Evolutionary conservation across 2,888 invertebrate genomes (phyloP).

Genomic region (Galerucella pusilla): DNA sequence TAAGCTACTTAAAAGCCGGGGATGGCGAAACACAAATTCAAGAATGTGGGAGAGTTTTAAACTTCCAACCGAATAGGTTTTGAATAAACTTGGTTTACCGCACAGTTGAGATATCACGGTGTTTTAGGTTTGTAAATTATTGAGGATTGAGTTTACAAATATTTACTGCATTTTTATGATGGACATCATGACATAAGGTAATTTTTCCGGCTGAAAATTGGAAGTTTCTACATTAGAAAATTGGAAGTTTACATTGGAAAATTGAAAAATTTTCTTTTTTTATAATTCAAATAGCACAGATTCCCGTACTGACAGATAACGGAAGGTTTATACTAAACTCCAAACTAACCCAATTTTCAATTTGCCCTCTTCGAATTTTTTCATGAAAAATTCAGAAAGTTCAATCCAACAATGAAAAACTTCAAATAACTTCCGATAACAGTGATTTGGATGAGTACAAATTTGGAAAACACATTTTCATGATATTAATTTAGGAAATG

Average conservation of each 20-base stretch:
- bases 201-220: too few relatives aligned
- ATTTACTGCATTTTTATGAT: too few relatives aligned
- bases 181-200: too few relatives aligned
- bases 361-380: constrained; percentile 32
- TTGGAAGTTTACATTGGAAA: too few relatives aligned
- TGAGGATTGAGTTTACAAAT: too few relatives aligned
- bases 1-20: constrained; percentile 31
- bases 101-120: constrained; percentile 8
- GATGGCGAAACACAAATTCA: constrained; percentile 24
- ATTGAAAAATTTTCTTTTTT: too few relatives aligned
- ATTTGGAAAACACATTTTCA: neutral
- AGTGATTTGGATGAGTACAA: neutral
- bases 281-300: neutral
- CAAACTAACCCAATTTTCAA: constrained; percentile 38
- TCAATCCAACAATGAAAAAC: constrained; percentile 22
- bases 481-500: too few relatives aligned
- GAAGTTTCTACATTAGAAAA: too few relatives aligned
- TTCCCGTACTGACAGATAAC: constrained; percentile 15
- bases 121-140: neutral
- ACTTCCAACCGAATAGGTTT: constrained; percentile 18
- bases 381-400: constrained; percentile 11
- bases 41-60: constrained; percentile 22
- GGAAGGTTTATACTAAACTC: constrained; percentile 26
- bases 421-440: neutral
- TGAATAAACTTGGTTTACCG: constrained; percentile 17